A percentile compares a stretch with the other conserved stretches of the same genome.
Evolutionary conservation across 2,113 vertebrate genomes (phyloP).

Genomic region (Chaetops frenatus): DNA sequence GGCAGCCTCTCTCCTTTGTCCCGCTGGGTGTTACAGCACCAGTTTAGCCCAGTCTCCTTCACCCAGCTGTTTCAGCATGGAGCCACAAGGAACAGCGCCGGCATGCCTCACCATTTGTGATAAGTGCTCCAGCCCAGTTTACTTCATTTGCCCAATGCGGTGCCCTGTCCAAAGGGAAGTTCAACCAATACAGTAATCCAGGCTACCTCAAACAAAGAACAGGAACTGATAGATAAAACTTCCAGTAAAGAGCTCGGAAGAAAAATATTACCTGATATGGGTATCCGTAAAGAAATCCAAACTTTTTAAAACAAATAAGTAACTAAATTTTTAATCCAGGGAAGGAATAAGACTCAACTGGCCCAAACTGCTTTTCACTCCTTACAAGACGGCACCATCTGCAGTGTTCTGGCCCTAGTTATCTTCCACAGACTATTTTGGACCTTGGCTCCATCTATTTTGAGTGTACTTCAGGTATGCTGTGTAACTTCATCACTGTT

Average conservation of each 20-base stretch:
- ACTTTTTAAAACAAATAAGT: background rate
- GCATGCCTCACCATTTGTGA: background rate
- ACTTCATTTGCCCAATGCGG: background rate
- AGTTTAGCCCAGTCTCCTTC: fast-evolving
- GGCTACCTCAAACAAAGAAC: background rate
- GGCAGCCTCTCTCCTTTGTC: background rate
- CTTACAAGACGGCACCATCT: background rate
- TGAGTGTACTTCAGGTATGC: background rate
- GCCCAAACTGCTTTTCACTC: background rate
- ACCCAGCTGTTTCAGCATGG: background rate
- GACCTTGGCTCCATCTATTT: background rate
- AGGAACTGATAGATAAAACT: background rate
- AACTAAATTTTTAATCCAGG: background rate
- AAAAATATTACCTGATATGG: background rate
- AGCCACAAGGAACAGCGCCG: fast-evolving
- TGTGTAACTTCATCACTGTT: background rate
- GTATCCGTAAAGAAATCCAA: background rate
- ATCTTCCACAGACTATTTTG: background rate
- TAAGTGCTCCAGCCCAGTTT: background rate
- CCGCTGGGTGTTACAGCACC: background rate
- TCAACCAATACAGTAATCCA: background rate
- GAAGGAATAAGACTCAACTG: background rate
- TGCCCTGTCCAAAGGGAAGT: background rate
- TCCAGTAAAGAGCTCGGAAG: background rate
- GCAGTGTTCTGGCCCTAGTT: background rate